Evolutionary conservation across 37 sponge, comb jelly and placozoan genomes (phyloP).

Genomic region (Oopsacas minuta): DNA sequence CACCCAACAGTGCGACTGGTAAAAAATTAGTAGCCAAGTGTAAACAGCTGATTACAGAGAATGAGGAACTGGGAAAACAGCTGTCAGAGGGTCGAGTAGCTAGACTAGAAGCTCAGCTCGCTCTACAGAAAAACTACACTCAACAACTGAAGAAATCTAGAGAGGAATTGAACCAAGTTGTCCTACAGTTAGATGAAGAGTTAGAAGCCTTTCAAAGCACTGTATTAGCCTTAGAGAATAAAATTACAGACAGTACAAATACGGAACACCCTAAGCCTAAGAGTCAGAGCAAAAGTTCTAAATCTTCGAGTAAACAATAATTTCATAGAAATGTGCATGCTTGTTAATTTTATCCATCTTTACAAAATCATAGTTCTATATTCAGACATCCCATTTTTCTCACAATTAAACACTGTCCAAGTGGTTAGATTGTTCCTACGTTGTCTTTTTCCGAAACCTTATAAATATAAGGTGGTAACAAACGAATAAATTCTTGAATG

Average conservation of each 20-base stretch:
- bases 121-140: slow-evolving; percentile 71
- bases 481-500: no score
- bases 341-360: no score
- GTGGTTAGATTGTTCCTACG: no score
- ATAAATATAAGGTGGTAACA: no score
- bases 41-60: slow-evolving; percentile 68
- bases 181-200: not conserved
- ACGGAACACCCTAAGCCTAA: not conserved
- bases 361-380: no score
- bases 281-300: slow-evolving; percentile 12
- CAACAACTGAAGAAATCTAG: slow-evolving; percentile 46
- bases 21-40: slow-evolving; percentile 90
- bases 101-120: slow-evolving; percentile 77
- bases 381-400: no score
- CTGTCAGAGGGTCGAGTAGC: slow-evolving; percentile 81
- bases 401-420: no score
- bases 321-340: no score
- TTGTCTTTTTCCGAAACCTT: no score
- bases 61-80: slow-evolving; percentile 88
- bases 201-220: slow-evolving; percentile 8
- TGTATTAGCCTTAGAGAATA: not conserved
- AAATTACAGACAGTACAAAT: not conserved
- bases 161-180: not conserved
- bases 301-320: not conserved
- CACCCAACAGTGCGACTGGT: slow-evolving; percentile 87